These are phyloP conservation scores for Lepidotrigona ventralis DNA, from an alignment of 1,140 invertebrate species.

Conservation along the genomic window DNA sequence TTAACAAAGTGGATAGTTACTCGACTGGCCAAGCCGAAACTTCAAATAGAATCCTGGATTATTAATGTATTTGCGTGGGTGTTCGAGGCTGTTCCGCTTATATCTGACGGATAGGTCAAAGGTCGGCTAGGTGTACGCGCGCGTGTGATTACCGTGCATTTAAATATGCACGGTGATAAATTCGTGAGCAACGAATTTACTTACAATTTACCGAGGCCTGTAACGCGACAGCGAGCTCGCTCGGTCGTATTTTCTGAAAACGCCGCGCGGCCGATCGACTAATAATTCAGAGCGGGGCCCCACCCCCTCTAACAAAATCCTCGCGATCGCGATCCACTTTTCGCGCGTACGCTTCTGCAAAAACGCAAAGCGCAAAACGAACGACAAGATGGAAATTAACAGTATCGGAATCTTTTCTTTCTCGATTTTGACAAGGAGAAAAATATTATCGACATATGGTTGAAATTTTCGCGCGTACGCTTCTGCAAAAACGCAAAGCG, in stretches of 20 bases:
- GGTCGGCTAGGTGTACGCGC: constrained; percentile 21
- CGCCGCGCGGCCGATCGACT: neutral
- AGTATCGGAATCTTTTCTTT: neutral
- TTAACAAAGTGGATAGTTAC: neutral
- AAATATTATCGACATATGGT: too few relatives aligned
- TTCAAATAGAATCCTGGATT: constrained; percentile 17
- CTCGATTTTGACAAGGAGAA: neutral
- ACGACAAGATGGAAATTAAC: neutral
- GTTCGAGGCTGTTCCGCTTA: constrained; percentile 9
- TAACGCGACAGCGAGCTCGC: too few relatives aligned
- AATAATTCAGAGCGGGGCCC: neutral
- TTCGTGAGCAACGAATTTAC: constrained; percentile 6
- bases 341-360: neutral
- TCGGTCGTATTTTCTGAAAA: neutral
- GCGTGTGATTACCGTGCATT: neutral
- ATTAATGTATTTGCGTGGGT: constrained; percentile 25
- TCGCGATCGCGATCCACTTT: neutral
- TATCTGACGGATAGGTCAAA: constrained; percentile 29
- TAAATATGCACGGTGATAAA: neutral
- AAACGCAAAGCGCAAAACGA: neutral
- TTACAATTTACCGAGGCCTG: neutral
- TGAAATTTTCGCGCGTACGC: neutral
- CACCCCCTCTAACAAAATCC: neutral
- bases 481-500: neutral
- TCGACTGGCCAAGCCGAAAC: neutral